These are phyloP conservation scores for Perdita meconis DNA, from an alignment of 2,888 invertebrate species.

Conservation along the genomic window DNA sequence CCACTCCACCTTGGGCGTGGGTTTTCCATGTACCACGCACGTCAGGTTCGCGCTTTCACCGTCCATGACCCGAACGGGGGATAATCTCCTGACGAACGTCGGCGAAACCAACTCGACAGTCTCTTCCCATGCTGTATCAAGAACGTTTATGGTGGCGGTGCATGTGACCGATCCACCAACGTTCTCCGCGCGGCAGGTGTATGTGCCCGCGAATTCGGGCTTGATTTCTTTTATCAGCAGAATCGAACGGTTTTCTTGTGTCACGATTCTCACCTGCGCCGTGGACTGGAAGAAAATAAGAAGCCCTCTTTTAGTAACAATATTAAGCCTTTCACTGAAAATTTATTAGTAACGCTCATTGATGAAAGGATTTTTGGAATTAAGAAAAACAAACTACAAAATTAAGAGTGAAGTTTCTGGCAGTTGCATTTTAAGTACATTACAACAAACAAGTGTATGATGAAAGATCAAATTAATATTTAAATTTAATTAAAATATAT, in stretches of 20 bases:
- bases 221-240: conserved; percentile 90
- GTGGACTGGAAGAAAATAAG: conserved; percentile 84
- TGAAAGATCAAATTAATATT: too few relatives aligned
- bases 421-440: too few relatives aligned
- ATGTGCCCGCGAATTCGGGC: conserved; percentile 89
- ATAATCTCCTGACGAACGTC: conserved; percentile 90
- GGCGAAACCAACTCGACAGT: conserved; percentile 89
- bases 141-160: conserved; percentile 89
- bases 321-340: too few relatives aligned
- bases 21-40: conserved; percentile 91
- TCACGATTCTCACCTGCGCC: conserved; percentile 89
- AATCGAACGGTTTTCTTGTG: conserved; percentile 91
- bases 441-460: too few relatives aligned
- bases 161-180: conserved; percentile 95
- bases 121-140: conserved; percentile 87
- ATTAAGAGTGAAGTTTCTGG: too few relatives aligned
- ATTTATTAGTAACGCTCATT: too few relatives aligned
- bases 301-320: not conserved
- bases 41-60: conserved; percentile 92
- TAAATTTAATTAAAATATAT: too few relatives aligned
- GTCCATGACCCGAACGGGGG: conserved; percentile 93
- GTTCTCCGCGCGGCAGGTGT: conserved; percentile 95
- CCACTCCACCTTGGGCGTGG: conserved; percentile 93
- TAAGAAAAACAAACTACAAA: too few relatives aligned
- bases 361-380: too few relatives aligned